These are phyloP conservation scores for Colistium nudipinnis DNA, from an alignment of 2,113 vertebrate species.

Conservation along the genomic window DNA sequence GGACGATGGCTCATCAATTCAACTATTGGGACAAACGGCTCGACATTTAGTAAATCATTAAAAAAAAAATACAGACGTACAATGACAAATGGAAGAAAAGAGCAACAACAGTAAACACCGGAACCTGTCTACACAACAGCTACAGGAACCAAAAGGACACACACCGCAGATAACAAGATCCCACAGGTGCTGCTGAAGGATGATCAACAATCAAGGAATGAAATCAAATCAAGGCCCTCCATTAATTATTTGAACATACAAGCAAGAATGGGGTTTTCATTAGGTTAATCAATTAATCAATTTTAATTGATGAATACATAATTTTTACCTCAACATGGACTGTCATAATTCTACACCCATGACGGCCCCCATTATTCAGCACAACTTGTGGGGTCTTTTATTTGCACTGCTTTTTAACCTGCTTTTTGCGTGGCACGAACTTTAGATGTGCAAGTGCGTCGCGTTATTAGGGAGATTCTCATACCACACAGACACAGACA, in stretches of 20 bases:
- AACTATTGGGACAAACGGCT: slow-evolving; percentile 11
- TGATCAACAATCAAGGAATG: background rate
- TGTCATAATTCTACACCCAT: background rate
- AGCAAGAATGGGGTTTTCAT: background rate
- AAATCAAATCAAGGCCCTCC: background rate
- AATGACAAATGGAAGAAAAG: background rate
- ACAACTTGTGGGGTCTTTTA: background rate
- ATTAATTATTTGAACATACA: background rate
- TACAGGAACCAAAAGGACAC: background rate
- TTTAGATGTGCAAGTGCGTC: background rate
- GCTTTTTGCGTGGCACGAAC: background rate
- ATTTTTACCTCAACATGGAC: background rate
- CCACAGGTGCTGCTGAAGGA: background rate
- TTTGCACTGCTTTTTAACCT: background rate
- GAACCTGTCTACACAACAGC: background rate
- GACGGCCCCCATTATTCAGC: background rate
- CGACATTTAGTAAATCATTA: background rate
- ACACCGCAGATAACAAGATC: background rate
- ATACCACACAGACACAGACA: background rate
- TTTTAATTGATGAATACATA: background rate
- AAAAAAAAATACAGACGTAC: background rate
- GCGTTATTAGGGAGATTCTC: background rate
- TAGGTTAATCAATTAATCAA: background rate
- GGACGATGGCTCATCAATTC: background rate
- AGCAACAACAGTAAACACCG: background rate